Base-by-base conservation (phyloP, 2,797 vertebrate genomes). In the Distichodus sexfasciatus region DNA sequence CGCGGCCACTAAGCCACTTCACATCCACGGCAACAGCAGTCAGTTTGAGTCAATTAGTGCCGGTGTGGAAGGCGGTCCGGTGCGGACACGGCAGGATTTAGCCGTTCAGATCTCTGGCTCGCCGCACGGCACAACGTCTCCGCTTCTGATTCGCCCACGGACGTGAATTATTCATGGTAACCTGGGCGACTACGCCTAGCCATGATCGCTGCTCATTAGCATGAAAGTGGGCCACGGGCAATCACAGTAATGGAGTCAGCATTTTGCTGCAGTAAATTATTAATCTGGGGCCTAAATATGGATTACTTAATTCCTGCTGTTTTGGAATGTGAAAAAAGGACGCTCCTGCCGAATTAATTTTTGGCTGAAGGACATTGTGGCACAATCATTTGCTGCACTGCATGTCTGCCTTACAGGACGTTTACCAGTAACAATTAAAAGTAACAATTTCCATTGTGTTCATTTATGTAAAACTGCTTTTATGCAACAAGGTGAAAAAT, bases 11-110 rank as follows among this genome's bases (percentile, higher is more conserved):
- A 69, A 76, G 67, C 74, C 67, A 50, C 53, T 74, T 71, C 33
- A 71, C 65, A 76, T 74, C 64, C 63, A 60, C 54, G 38, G 55
- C 46, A 61, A 66, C 61, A 71, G 15, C 31, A 33, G 58, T 59
- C 60, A 2, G 35, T 64, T 59, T 15, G 54, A 76, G 71, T 79
- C 71, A 74, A 72, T 74, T 79, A 69, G 47, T 21, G 28, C 31
- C 41, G 64, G 14, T n/a, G 33, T 54, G 29, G 48, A 71, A 60
- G 60, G 53, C 35, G 38, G 44, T 70, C 31, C 69, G 29, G n/a
- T 38, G 47, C 43, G 47, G 55, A 31, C 38, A 44, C 29, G 8
- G 8, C 17, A 29, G 63, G 77, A 71, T 71, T 79, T 69, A 71
- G 59, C 17, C 15, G 2, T 46, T 19, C 28, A 69, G 66, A 54